These are phyloP conservation scores for Ceuthmochares aereus DNA, from an alignment of 2,113 vertebrate genomes.

Conservation along the genomic window DNA sequence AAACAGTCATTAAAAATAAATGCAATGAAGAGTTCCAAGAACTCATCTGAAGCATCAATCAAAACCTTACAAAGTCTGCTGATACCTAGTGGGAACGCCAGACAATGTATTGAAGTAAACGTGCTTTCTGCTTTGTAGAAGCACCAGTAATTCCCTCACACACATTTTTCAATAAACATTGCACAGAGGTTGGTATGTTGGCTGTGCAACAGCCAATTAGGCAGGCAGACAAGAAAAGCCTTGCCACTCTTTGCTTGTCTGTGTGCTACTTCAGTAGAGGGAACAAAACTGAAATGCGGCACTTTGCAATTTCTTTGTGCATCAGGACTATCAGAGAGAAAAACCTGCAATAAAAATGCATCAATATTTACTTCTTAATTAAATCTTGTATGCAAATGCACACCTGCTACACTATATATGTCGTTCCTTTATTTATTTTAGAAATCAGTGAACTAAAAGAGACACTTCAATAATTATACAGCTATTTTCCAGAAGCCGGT, in stretches of 20 bases:
- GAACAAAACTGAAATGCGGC: not conserved
- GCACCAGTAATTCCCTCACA: not conserved
- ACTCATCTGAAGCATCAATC: not conserved
- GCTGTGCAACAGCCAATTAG: not conserved
- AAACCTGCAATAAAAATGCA: not conserved
- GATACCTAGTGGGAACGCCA: not conserved
- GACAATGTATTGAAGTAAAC: not conserved
- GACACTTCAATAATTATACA: not conserved
- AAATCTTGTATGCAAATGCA: not conserved
- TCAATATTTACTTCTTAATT: not conserved
- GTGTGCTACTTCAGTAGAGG: not conserved
- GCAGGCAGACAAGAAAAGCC: not conserved
- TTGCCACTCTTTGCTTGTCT: not conserved
- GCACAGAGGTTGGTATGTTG: fast-evolving
- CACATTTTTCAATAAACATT: not conserved
- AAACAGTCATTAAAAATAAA: conserved; percentile 14
- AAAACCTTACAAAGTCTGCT: not conserved
- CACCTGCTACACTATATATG: not conserved
- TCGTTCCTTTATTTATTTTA: not conserved
- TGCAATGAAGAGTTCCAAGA: not conserved
- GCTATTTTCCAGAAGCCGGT: not conserved
- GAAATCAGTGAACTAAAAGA: not conserved
- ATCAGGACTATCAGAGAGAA: not conserved
- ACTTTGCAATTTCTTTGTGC: not conserved
- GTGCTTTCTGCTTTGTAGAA: not conserved